Evolutionary conservation across 2,113 vertebrate genomes (phyloP), one percentile per base, ranked within the genome.

Genomic region (Panthera uncia): DNA sequence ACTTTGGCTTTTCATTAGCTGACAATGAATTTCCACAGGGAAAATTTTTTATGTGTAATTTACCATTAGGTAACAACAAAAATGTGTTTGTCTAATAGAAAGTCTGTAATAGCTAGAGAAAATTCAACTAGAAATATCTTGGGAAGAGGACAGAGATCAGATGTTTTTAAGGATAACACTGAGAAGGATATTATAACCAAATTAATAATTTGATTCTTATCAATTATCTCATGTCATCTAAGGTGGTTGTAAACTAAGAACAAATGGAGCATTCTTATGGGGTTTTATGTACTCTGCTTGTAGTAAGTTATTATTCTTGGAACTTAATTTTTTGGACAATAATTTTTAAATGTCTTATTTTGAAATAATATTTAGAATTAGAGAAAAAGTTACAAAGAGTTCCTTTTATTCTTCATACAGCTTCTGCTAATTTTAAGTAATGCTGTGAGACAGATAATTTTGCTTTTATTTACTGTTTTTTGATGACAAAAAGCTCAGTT

Each of bases 1-100:
- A 96, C 36, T 95, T 89, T 93, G 83, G 8, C 50, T 94, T 69
- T 38, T 94, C 76, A 79, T 98, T 95, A 95, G 55, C 23, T 92
- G 55, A 96, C 19, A 48, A 80, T 36, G 57, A 94, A 85, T 84
- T 97, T 87, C 50, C 61, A n/a, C 5, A 84, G 27, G 78, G 86
- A 92, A 80, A 74, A 94, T 18, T 52, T 69, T n/a, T n/a, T 73
- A 57, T 31, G 12, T 94, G 31, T 65, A 50, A 33, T 95, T 94
- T 87, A 81, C 65, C 23, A 55, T 36, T 74, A 74, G 61, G 27
- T 81, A 48, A 33, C 23, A 93, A 94, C 12, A 91, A 78, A 78
- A 50, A 78, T 92, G 33, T 89, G 55, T 95, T 76, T 96, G 27
- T 69, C 38, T 9, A 29, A 9, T 66, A 23, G 50, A 61, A 79